Evolutionary conservation across 2,888 invertebrate genomes (phyloP), one percentile per base, ranked within the genome.

Genomic region (Drosophila cognata): DNA sequence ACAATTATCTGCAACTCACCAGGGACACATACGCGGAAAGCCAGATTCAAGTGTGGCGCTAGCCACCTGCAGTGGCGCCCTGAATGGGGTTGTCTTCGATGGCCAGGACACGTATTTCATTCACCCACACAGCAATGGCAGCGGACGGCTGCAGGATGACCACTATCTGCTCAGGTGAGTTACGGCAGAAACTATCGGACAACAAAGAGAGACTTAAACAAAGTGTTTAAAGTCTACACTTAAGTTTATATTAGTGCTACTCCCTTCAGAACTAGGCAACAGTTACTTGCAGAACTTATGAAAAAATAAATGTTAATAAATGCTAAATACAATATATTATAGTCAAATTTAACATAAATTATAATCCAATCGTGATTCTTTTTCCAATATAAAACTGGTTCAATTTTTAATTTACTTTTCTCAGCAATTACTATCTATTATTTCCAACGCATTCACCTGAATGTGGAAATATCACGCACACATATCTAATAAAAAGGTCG

Each of bases 31-130:
- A 64, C 94, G 96, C 74, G 96, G 95, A 69, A 94, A 94, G 79
- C 94, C 95, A 2, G 94, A 94, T 66, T 98, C 98, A 5, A 96
- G 96, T 95, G 97, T 95, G 62, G 98, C 98, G 1, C 91, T 98
- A 58, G 98, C 98, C 58, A 97, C 97, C 6, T 98, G 98, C 91
- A 87, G 87, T 76, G 93, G 94, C 60, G 82, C 96, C 55, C 93
- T 96, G 48, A 95, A 96, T 59, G 98, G 98, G 10, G 94, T 97
- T 72, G 94, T 98, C 74, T 97, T 95, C 92, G 97, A 98, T 91
- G 97, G 97, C 36, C 92, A 94, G 71, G 95, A 95, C 71, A 95
- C 96, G 93, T 96, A 96, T 92, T 97, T 97, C 92, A 95, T 98
- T 62, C 92, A 94, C 81, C 85, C 88, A n/a, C 80, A 90, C 52